Evolutionary conservation across 2,888 invertebrate species (phyloP).

Genomic region (Ctenicera cuprea): DNA sequence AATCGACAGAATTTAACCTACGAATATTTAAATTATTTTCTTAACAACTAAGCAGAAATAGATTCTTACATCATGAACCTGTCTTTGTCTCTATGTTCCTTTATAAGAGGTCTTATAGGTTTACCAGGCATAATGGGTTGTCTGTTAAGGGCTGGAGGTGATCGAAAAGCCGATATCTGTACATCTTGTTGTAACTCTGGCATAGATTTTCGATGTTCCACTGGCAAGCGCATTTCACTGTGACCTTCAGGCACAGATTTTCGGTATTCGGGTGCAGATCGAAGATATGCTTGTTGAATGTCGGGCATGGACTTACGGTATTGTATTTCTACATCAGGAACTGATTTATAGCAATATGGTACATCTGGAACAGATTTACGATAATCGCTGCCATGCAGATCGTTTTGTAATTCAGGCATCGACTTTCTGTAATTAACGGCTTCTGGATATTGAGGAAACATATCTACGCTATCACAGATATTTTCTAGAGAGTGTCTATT

Average conservation of each 20-base stretch:
- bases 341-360: conserved; percentile 54
- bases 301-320: conserved; percentile 69
- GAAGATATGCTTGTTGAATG: conserved; percentile 66
- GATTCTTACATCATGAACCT: conserved; percentile 54
- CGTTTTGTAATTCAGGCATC: conserved; percentile 53
- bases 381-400: conserved; percentile 59
- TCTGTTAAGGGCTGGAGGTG: conserved; percentile 64
- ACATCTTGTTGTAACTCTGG: conserved; percentile 70
- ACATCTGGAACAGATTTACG: conserved; percentile 70
- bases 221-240: conserved; percentile 64
- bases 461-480: conserved; percentile 64
- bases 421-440: conserved; percentile 52
- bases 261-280: conserved; percentile 53
- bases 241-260: conserved; percentile 38
- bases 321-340: conserved; percentile 59
- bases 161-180: conserved; percentile 67
- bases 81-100: conserved; percentile 60
- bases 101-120: conserved; percentile 72
- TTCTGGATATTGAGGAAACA: conserved; percentile 56
- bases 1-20: conserved; percentile 56
- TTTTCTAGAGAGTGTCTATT: conserved; percentile 70
- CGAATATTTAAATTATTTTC: conserved; percentile 18
- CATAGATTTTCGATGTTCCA: conserved; percentile 67
- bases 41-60: conserved; percentile 9
- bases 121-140: conserved; percentile 76